These are phyloP conservation scores for Lasiurus cinereus DNA, from an alignment of 2,113 vertebrate species.

Conservation along the genomic window DNA sequence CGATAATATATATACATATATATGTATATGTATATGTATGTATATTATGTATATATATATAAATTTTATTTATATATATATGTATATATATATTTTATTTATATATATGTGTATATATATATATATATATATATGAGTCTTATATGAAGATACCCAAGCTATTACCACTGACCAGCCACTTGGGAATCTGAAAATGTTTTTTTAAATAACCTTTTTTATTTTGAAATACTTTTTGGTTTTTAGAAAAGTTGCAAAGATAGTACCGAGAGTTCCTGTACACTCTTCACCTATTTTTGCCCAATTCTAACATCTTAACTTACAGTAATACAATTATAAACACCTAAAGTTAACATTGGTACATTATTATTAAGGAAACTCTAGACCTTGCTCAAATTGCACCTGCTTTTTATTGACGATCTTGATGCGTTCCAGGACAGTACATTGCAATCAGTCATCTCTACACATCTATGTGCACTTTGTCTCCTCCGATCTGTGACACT, in stretches of 20 bases:
- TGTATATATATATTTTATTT: too few species aligned
- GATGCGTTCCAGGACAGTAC: neutral
- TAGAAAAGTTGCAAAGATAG: neutral
- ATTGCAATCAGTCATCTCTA: neutral
- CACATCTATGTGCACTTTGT: neutral
- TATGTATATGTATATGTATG: too few species aligned
- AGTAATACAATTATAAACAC: neutral
- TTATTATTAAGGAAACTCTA: neutral
- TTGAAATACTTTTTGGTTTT: neutral
- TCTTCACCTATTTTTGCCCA: neutral
- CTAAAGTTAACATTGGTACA: neutral
- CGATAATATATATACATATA: too few species aligned
- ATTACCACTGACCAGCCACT: neutral
- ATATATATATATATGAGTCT: neutral
- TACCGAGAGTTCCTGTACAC: neutral
- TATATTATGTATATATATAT: too few species aligned
- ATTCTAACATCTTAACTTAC: neutral
- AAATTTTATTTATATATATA: too few species aligned
- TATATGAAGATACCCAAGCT: neutral
- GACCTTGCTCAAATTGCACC: neutral
- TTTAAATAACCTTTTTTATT: conserved; percentile 20
- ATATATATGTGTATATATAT: too few species aligned
- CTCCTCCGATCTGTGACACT: neutral
- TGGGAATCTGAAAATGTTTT: neutral
- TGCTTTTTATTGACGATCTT: neutral